phyloP scores from a whole-genome alignment of 2,113 vertebrate genomes.

The Mus spicilegus region DNA sequence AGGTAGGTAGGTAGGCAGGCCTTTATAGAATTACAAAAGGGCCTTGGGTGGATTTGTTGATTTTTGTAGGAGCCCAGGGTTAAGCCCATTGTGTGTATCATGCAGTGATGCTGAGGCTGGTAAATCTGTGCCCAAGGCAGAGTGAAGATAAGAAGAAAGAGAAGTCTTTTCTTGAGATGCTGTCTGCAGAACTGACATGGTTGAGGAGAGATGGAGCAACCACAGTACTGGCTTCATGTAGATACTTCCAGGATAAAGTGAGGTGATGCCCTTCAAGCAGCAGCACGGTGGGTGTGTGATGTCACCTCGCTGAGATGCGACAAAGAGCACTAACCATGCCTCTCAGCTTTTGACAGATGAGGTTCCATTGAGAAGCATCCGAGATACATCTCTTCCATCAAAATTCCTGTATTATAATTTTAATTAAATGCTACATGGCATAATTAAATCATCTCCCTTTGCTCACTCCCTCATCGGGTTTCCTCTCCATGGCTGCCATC shows the following conservation, averaged over 20 bases:
- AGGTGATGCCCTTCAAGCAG: not conserved
- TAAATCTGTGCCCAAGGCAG: not conserved
- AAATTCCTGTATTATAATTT: not conserved
- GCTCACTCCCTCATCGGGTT: not conserved
- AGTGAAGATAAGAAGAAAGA: not conserved
- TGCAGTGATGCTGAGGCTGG: not conserved
- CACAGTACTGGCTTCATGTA: not conserved
- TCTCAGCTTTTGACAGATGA: not conserved
- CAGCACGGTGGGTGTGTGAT: not conserved
- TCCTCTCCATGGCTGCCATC: not conserved
- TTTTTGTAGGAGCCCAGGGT: not conserved
- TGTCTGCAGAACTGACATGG: not conserved
- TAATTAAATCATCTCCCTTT: slow-evolving; percentile 28
- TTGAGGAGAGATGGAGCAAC: not conserved
- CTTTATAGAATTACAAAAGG: not conserved
- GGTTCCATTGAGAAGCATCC: not conserved
- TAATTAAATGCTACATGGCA: not conserved
- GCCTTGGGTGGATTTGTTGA: not conserved
- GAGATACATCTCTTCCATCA: not conserved
- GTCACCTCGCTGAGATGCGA: not conserved
- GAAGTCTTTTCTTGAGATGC: not conserved
- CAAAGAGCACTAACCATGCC: not conserved
- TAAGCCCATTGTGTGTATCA: not conserved
- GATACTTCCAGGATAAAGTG: not conserved
- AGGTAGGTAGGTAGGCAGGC: no score